Base-by-base conservation (phyloP, 2,113 vertebrate species). In the Rynchops niger region DNA sequence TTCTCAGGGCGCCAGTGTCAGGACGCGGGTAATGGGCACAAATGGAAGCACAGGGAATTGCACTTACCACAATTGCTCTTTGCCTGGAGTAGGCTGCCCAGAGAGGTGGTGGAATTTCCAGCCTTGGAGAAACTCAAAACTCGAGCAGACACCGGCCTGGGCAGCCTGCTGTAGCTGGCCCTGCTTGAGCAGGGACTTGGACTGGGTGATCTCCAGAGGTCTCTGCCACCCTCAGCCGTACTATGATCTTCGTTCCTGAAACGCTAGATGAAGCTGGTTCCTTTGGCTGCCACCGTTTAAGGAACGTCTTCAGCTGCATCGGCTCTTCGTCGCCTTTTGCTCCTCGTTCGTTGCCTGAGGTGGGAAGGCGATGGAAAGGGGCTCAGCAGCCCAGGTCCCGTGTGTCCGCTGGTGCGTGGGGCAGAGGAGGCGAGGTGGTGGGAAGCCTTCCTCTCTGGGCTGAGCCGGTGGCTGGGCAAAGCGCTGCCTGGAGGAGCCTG, bases 321-420 rank as follows among this genome's bases (percentile, higher is more conserved):
- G 1, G 50, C 25, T 63, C 16, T 53, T 77, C 25, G 9, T 36
- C 3, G 1, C 42, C n/a, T 92, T 62, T 50, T 65, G 58, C 50
- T 91, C 25, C 49, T 73, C 14, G 1, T 7, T 38, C 1, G 1
- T 63, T 88, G 42, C 45, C 19, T 50, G 25, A 14, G 42, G 73
- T 40, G 38, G 53, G 59, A 52, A 67, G 59, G 47, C 42, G 42
- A 3, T 74, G 36, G 43, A 30, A 20, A 14, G 18, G 26, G 47
- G 27, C 38, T 62, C 42, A 67, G 69, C 40, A 73, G 79, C 1
- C 0, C 55, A 16, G 42, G 25, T 29, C 20, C 43, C 1, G 3
- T 5, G 1, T 2, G 53, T 47, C 20, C 79, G 43, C 34, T 0
- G 2, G 12, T 45, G 76, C 15, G 6, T 43, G 43, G 49, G 38